Conservation (phyloP, 1,140 invertebrate species). For the Harpegnathos saltator region DNA sequence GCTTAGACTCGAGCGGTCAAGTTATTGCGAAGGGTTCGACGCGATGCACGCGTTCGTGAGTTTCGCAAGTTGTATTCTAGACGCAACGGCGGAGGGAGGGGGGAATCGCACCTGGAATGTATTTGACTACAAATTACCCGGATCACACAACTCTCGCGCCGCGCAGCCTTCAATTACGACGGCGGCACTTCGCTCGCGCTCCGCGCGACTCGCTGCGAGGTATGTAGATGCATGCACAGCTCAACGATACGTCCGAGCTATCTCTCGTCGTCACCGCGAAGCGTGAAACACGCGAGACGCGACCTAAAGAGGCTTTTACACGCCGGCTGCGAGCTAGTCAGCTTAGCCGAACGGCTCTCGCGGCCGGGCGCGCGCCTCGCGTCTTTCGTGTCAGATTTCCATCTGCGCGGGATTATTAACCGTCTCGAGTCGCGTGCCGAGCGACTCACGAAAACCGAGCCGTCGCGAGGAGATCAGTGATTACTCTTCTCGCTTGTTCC, state of each 20-base stretch:
- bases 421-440: constrained; percentile 40
- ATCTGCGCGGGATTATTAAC: constrained; percentile 55
- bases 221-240: constrained; percentile 2
- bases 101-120: not conserved
- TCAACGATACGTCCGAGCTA: not conserved
- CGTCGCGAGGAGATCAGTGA: constrained; percentile 27
- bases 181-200: no score
- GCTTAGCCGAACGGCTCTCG: constrained; percentile 18
- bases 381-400: constrained; percentile 54
- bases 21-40: not conserved
- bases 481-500: not conserved
- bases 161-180: constrained; percentile 9
- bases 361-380: not conserved
- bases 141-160: not conserved
- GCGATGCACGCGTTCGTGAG: not conserved
- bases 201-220: no score
- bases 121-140: constrained; percentile 7
- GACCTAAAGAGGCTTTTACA: constrained; percentile 59
- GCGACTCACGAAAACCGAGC: constrained; percentile 27
- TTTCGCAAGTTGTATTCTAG: not conserved
- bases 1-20: no score
- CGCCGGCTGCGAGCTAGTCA: constrained; percentile 38
- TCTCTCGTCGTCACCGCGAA: constrained; percentile 29
- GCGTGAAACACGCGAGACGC: constrained; percentile 59
- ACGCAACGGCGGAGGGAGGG: no score